A percentile compares a stretch with the other conserved stretches of the same genome.
Evolutionary conservation across 2,113 vertebrate genomes (phyloP).

Genomic region (Periophthalmodon schlosseri): DNA sequence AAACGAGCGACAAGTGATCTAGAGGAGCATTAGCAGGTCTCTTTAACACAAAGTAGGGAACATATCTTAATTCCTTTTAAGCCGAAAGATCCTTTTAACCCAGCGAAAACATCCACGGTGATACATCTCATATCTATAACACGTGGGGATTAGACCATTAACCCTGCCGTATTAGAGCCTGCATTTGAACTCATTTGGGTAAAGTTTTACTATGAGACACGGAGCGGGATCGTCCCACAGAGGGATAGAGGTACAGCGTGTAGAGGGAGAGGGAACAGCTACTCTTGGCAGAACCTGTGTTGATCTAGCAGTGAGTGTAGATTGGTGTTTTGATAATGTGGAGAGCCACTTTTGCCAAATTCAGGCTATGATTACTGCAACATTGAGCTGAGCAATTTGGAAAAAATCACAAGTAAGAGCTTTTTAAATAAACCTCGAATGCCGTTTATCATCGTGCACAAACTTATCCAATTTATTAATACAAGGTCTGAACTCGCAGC

Average conservation of each 20-base stretch:
- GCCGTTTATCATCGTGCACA: too few relatives aligned
- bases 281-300: conserved; percentile 67
- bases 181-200: conserved; percentile 18
- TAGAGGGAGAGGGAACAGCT: conserved; percentile 54
- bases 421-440: too few relatives aligned
- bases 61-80: conserved; percentile 33
- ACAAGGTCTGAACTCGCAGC: too few relatives aligned
- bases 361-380: background rate
- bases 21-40: conserved; percentile 13
- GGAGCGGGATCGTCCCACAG: conserved; percentile 9
- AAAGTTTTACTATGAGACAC: conserved; percentile 9
- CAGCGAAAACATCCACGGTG: conserved; percentile 25
- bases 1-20: background rate
- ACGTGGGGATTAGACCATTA: conserved; percentile 31
- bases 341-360: conserved; percentile 48
- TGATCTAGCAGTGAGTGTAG: conserved; percentile 50
- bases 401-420: too few relatives aligned
- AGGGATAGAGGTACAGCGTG: conserved; percentile 44
- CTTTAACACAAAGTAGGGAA: conserved; percentile 13
- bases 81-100: conserved; percentile 25
- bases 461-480: too few relatives aligned
- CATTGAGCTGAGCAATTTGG: too few relatives aligned
- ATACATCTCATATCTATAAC: conserved; percentile 27
- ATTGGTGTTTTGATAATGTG: conserved; percentile 55
- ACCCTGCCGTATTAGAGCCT: background rate